phyloP scores from a whole-genome alignment of 2,888 invertebrate genomes.

The Serripes groenlandicus region DNA sequence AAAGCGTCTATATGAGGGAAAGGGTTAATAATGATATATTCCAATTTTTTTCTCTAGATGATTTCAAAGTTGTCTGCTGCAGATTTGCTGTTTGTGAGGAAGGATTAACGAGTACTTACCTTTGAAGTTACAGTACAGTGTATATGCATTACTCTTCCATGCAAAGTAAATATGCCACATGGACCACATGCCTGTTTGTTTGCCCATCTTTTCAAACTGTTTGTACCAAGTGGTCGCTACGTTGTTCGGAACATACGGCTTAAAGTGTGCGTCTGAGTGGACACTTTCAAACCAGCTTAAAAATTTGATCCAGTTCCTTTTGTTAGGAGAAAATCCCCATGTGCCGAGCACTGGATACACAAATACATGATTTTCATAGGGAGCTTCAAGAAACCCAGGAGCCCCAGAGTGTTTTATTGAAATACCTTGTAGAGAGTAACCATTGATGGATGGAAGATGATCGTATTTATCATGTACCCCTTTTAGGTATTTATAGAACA shows the following conservation, averaged over 20 bases:
- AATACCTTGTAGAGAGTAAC: conserved; percentile 73
- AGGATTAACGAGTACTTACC: conserved; percentile 20
- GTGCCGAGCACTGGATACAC: conserved; percentile 76
- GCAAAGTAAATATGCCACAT: conserved; percentile 82
- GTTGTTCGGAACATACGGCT: conserved; percentile 75
- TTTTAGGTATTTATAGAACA: conserved; percentile 78
- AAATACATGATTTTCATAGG: conserved; percentile 64
- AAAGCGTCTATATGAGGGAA: no score
- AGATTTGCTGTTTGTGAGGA: neutral
- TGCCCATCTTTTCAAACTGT: conserved; percentile 56
- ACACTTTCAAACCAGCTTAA: conserved; percentile 69
- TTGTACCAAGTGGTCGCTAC: conserved; percentile 76
- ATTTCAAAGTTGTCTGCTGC: no score
- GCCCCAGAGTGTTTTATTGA: conserved; percentile 68
- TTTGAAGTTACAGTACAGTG: conserved; percentile 72
- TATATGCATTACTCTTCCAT: conserved; percentile 69
- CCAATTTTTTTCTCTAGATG: no score
- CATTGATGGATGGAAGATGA: conserved; percentile 65
- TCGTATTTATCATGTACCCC: conserved; percentile 75
- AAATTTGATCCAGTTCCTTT: conserved; percentile 70
- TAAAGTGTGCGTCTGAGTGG: conserved; percentile 57
- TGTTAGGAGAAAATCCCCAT: conserved; percentile 79
- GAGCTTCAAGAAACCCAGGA: conserved; percentile 43
- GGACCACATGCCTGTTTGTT: conserved; percentile 78
- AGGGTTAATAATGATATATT: no score